Conservation (phyloP, 2,113 vertebrate genomes). For the Formicarius rufipectus region DNA sequence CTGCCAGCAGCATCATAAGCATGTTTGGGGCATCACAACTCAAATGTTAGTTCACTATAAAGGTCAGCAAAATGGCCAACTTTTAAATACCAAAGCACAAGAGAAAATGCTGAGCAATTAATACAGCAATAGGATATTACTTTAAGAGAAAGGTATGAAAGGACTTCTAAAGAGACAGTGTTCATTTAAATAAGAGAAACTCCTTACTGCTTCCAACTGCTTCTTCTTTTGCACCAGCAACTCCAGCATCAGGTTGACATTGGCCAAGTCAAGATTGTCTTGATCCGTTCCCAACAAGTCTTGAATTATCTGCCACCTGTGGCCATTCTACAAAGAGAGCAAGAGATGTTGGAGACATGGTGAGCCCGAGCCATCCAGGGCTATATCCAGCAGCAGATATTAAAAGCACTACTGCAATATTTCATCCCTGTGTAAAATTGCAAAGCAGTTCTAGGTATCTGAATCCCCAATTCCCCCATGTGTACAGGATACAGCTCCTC, state of each 20-base stretch:
- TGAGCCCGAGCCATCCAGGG: background rate
- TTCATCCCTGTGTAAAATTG: background rate
- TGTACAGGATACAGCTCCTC: background rate
- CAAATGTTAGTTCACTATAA: background rate
- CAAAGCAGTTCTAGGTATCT: background rate
- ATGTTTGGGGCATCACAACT: background rate
- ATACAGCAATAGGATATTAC: background rate
- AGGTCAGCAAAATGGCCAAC: background rate
- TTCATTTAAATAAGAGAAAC: background rate
- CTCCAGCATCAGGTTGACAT: slow-evolving; percentile 97
- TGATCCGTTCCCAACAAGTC: slow-evolving; percentile 93
- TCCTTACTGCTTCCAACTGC: slow-evolving; percentile 93
- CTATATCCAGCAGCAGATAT: background rate
- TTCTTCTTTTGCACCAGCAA: slow-evolving; percentile 97
- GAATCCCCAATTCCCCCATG: background rate
- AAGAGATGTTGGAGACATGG: background rate
- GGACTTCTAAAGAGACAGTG: background rate
- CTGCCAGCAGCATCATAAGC: background rate
- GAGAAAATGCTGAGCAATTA: background rate
- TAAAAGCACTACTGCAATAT: background rate
- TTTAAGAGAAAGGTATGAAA: background rate
- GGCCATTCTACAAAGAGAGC: slow-evolving; percentile 84
- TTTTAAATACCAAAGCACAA: background rate
- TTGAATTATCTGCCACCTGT: slow-evolving; percentile 96
- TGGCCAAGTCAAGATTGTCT: slow-evolving; percentile 95